Evolutionary conservation across 1,140 invertebrate genomes (phyloP), one percentile per base, ranked within the genome.

Genomic region (Latrodectus geometricus): DNA sequence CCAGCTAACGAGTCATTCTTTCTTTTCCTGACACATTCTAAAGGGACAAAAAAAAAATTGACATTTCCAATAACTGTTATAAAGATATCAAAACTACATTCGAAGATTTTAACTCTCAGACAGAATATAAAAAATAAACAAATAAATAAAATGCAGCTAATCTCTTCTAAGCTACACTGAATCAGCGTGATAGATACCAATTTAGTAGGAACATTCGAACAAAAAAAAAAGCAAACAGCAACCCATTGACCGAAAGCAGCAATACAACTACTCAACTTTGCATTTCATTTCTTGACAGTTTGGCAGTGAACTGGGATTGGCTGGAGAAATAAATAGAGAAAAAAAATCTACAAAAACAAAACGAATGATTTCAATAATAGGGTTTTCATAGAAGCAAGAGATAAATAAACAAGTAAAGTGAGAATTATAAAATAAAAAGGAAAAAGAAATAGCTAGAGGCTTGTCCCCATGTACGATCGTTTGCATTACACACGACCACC

Each of bases 401-500:
- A 54, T 75, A 54, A 54, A 21, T 75, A 54, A 75, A 75, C 50
- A 75, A n/a, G 35, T n/a, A 61, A 35, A 35, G 12, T 61, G 50
- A 73, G 35, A 48, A 73, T 49, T 73, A n/a, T n/a, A 73, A 73
- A 49, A 73, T 49, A 35, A 35, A 35, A 61, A 11, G 11, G 54
- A 69, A 17, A 69, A 4, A 69, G 2, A 69, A 69, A 69, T 4
- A 21, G n/a, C 17, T 52, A 75, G 50, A 17, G 48, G 20, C 50
- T 7, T 20, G 73, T 75, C 73, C 66, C 73, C 73, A 49, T 75
- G 73, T 75, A n/a, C 20, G 73, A 21, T 50, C 50, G 49, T 49
- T 50, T 54, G 73, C 50, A 23, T 52, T 17, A 75, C 73, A 75
- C 73, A 75, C 73, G 73, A 75, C 73, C 73, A 75, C 73, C 73